Percentiles rank a stretch among this genome's conserved stretches.
These are phyloP conservation scores for Noctua janthe DNA, from an alignment of 2,888 invertebrate species.

Conservation along the genomic window DNA sequence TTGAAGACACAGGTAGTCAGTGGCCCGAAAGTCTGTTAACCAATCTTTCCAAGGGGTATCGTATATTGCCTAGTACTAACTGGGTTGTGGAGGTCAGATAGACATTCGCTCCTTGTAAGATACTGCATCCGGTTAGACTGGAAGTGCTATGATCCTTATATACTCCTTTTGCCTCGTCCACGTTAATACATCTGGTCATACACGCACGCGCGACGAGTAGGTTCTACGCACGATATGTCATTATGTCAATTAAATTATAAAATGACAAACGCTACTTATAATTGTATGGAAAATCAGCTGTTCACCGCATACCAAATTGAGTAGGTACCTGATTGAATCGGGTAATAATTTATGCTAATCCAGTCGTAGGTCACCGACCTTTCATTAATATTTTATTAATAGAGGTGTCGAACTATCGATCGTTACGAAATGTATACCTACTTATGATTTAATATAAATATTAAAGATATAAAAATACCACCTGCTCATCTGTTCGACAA, in stretches of 20 bases:
- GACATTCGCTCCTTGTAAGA: too few species aligned
- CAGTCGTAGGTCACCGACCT: conserved; percentile 46
- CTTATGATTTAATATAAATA: conserved; percentile 33
- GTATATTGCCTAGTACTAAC: too few species aligned
- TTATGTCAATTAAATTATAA: neutral
- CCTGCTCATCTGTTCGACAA: neutral
- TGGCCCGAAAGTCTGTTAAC: too few species aligned
- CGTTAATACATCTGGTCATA: too few species aligned
- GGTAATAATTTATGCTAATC: conserved; percentile 26
- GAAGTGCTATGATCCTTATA: too few species aligned
- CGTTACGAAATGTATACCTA: neutral
- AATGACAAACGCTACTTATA: neutral
- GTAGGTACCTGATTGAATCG: conserved; percentile 42
- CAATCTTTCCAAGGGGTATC: too few species aligned
- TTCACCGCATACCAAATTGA: conserved; percentile 10
- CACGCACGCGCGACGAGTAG: too few species aligned
- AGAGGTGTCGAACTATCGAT: conserved; percentile 5
- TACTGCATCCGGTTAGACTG: too few species aligned
- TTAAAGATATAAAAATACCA: conserved; percentile 1
- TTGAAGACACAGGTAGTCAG: too few species aligned
- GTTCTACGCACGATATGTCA: too few species aligned
- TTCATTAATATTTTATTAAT: conserved; percentile 32
- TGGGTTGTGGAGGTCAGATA: too few species aligned
- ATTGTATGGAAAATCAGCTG: neutral
- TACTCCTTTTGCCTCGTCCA: too few species aligned